Conservation (phyloP, 1,140 invertebrate genomes). For the Aphaenogaster ashmeadi region DNA sequence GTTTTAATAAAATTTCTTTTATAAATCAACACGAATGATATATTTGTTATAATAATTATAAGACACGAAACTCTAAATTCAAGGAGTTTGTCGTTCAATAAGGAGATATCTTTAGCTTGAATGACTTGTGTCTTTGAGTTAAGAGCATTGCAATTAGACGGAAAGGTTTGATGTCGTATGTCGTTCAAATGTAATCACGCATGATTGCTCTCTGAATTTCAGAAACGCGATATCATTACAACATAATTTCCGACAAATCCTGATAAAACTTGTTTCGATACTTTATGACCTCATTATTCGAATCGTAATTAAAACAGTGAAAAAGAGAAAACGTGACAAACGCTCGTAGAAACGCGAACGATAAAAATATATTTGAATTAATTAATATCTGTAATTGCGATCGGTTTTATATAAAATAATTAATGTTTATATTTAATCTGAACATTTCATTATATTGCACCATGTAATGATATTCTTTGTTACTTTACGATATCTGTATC, state of each 20-base stretch:
- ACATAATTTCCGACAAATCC: constrained; percentile 20
- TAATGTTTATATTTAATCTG: constrained; percentile 26
- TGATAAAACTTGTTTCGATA: background rate
- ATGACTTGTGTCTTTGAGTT: constrained; percentile 35
- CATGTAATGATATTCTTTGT: constrained; percentile 8
- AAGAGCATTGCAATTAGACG: constrained; percentile 37
- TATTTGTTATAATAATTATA: background rate
- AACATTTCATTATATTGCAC: background rate
- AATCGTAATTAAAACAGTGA: constrained; percentile 14
- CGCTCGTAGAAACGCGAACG: background rate
- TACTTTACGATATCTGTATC: background rate
- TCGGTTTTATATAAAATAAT: background rate
- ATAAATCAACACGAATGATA: background rate
- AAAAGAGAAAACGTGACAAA: constrained; percentile 13
- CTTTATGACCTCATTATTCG: background rate
- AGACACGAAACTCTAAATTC: background rate
- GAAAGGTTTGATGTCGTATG: constrained; percentile 27
- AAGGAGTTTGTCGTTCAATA: background rate
- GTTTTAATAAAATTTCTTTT: constrained; percentile 10
- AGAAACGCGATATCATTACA: constrained; percentile 22
- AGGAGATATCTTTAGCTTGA: background rate
- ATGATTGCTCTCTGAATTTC: constrained; percentile 20
- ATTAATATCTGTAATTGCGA: constrained; percentile 30
- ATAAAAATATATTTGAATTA: constrained; percentile 34
- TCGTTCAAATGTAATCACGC: constrained; percentile 28